A percentile compares a stretch with the other conserved stretches of the same genome.
Conservation (phyloP, 92 coral and sea anemone species). For the Parazoanthus swiftii region DNA sequence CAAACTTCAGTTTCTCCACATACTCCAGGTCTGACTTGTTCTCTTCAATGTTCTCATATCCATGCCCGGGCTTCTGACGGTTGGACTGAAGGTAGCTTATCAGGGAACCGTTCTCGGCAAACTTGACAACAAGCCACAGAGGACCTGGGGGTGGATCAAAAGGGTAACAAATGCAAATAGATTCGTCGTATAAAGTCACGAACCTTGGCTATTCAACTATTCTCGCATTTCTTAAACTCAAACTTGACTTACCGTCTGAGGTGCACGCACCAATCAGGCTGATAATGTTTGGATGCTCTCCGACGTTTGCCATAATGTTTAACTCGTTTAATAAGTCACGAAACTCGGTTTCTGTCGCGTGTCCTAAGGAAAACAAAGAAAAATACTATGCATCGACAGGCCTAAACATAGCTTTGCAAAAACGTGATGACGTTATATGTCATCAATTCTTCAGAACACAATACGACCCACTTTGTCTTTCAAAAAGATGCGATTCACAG, state of each 20-base stretch:
- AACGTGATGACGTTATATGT: neutral
- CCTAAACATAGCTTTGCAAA: no score
- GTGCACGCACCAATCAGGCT: neutral
- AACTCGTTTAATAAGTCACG: conserved; percentile 20
- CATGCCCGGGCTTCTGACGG: neutral
- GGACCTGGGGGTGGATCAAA: neutral
- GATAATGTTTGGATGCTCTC: neutral
- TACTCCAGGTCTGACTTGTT: neutral
- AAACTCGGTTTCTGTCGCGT: conserved; percentile 14
- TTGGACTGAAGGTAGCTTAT: conserved; percentile 1
- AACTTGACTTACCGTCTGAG: no score
- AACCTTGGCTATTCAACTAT: no score
- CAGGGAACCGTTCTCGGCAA: conserved; percentile 29
- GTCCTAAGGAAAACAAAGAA: neutral
- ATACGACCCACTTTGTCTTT: no score
- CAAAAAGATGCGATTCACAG: no score
- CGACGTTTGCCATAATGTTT: conserved; percentile 11
- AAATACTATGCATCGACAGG: no score
- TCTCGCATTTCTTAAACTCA: no score
- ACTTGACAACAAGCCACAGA: conserved; percentile 32
- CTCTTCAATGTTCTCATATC: conserved; percentile 9
- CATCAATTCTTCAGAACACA: no score
- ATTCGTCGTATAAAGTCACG: no score
- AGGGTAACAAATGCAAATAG: neutral
- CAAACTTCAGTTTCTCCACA: conserved; percentile 4